Percentiles rank a stretch among this genome's conserved stretches.
Evolutionary conservation across 2,888 invertebrate genomes (phyloP).

Genomic region (Drosophila conformis): DNA sequence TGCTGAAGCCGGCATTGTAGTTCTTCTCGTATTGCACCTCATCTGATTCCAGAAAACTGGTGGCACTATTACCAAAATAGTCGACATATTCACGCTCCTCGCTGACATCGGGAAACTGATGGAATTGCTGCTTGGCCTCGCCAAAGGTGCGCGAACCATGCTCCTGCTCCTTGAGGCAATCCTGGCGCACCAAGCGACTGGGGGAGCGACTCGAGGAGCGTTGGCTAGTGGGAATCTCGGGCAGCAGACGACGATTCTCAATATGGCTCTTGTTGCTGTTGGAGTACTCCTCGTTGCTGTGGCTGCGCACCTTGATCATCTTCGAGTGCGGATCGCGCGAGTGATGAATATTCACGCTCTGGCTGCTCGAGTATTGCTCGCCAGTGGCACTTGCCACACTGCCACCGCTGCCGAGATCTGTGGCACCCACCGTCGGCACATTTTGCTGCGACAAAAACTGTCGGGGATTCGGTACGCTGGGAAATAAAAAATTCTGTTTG

Average conservation of each 20-base stretch:
- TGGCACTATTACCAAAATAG: conserved; percentile 80
- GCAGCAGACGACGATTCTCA: conserved; percentile 82
- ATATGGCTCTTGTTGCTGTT: conserved; percentile 73
- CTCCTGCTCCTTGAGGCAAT: conserved; percentile 83
- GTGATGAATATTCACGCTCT: conserved; percentile 83
- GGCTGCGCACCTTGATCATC: conserved; percentile 85
- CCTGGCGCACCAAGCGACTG: conserved; percentile 83
- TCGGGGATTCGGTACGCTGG: conserved; percentile 82
- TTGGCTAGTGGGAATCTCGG: conserved; percentile 82
- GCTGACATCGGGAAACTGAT: conserved; percentile 80
- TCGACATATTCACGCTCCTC: conserved; percentile 82
- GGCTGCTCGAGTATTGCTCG: conserved; percentile 83
- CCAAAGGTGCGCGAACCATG: conserved; percentile 81
- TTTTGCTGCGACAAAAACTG: conserved; percentile 84
- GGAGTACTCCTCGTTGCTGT: conserved; percentile 85
- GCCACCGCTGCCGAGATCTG: conserved; percentile 72
- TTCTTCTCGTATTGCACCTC: conserved; percentile 83
- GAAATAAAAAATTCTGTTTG: conserved; percentile 84
- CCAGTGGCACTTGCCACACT: conserved; percentile 64
- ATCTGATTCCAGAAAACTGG: conserved; percentile 82
- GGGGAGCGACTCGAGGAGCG: conserved; percentile 76
- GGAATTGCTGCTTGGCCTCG: conserved; percentile 83
- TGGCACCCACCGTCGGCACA: conserved; percentile 81
- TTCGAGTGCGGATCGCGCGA: conserved; percentile 82
- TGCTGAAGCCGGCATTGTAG: conserved; percentile 81